Conservation (phyloP, 2,797 vertebrate genomes). For the Megaceryle alcyon region DNA sequence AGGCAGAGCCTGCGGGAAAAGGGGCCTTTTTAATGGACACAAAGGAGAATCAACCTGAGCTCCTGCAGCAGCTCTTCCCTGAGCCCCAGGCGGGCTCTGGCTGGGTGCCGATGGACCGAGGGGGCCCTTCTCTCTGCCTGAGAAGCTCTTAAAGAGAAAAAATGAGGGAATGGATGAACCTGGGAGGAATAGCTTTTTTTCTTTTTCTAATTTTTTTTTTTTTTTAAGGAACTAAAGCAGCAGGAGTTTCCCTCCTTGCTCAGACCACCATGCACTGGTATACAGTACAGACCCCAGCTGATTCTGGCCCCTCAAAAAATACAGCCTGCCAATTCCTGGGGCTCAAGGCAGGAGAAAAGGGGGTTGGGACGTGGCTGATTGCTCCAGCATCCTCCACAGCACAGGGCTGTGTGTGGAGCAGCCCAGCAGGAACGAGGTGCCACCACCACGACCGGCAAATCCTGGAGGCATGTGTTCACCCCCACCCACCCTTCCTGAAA, state of each 20-base stretch:
- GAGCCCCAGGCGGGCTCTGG: no score
- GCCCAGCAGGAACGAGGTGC: rapidly evolving
- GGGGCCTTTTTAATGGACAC: background rate
- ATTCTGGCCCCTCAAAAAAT: background rate
- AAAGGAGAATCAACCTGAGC: background rate
- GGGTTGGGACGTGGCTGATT: rapidly evolving
- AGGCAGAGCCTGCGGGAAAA: background rate
- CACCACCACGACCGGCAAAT: background rate
- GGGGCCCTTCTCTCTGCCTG: background rate
- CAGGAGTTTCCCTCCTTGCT: background rate
- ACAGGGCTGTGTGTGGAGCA: rapidly evolving
- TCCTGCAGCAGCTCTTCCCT: background rate
- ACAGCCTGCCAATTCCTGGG: rapidly evolving
- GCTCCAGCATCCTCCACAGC: rapidly evolving
- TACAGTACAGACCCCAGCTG: no score
- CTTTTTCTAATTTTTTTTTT: no score
- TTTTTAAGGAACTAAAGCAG: background rate
- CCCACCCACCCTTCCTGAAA: background rate
- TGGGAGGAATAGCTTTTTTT: rapidly evolving
- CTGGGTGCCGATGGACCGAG: background rate
- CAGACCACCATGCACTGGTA: no score
- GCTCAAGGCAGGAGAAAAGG: background rate
- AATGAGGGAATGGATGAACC: background rate
- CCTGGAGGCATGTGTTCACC: no score
- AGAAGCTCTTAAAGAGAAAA: background rate